Percentiles rank a stretch among this genome's conserved stretches.
phyloP scores from a whole-genome alignment of 2,888 invertebrate genomes.

The Cephus pulcher region DNA sequence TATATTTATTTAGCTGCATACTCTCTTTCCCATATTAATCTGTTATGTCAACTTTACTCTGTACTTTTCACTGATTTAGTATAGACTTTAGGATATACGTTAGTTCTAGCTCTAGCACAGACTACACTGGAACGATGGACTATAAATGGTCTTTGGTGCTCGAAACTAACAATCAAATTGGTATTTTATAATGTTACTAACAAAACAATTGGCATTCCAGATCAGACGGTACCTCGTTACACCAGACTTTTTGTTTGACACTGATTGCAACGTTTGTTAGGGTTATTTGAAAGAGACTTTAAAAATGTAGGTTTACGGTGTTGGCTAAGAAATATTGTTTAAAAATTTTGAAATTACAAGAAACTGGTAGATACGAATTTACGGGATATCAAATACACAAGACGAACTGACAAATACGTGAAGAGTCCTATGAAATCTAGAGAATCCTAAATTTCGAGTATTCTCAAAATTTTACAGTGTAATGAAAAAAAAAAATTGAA shows the following conservation, averaged over 20 bases:
- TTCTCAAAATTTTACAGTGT: background rate
- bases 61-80: slow-evolving; percentile 33
- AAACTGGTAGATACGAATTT: background rate
- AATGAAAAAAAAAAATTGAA: background rate
- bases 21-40: slow-evolving; percentile 32
- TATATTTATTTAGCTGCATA: background rate
- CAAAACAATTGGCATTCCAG: slow-evolving; percentile 40
- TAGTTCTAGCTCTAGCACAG: slow-evolving; percentile 50
- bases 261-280: background rate
- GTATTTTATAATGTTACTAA: slow-evolving; percentile 29
- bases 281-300: background rate
- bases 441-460: background rate
- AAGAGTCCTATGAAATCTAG: background rate
- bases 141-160: slow-evolving; percentile 14
- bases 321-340: background rate
- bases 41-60: slow-evolving; percentile 22
- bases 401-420: background rate
- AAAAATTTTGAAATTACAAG: background rate
- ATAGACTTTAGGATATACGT: slow-evolving; percentile 45
- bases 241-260: background rate
- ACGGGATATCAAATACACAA: background rate
- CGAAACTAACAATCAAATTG: slow-evolving; percentile 1
- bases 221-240: slow-evolving; percentile 17
- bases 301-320: background rate
- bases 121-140: slow-evolving; percentile 48